These are phyloP conservation scores for Drosophila novamexicana DNA, from an alignment of 1,140 invertebrate genomes.

Conservation along the genomic window DNA sequence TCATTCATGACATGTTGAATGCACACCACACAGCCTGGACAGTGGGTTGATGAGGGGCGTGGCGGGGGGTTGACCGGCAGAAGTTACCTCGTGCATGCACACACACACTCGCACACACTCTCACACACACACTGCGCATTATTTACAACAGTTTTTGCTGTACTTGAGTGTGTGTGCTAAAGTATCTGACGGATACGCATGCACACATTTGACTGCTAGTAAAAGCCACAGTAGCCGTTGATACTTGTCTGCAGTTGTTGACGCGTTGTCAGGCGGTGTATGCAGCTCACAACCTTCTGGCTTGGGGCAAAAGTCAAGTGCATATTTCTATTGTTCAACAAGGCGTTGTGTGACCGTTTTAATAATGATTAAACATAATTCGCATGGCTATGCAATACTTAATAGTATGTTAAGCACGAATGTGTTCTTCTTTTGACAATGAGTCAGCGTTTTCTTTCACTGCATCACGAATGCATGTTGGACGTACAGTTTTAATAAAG, in stretches of 20 bases:
- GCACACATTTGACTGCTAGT: conserved; percentile 34
- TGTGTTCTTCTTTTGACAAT: too few species aligned
- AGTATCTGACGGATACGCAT: conserved; percentile 78
- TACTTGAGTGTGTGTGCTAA: conserved; percentile 57
- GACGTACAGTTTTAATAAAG: too few species aligned
- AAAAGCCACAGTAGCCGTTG: conserved; percentile 34
- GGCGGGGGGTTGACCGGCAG: neutral
- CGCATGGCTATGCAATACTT: too few species aligned
- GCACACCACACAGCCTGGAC: conserved; percentile 50
- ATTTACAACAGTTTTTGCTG: conserved; percentile 74
- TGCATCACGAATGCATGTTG: too few species aligned
- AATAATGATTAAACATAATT: neutral
- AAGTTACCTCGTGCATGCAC: conserved; percentile 40
- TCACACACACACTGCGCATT: conserved; percentile 48
- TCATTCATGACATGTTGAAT: conserved; percentile 83
- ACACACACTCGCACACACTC: neutral
- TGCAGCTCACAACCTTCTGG: conserved; percentile 32
- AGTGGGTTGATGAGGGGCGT: conserved; percentile 5
- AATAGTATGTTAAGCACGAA: too few species aligned
- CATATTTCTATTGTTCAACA: conserved; percentile 5
- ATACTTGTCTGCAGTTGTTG: conserved; percentile 7
- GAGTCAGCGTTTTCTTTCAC: too few species aligned
- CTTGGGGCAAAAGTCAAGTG: conserved; percentile 38
- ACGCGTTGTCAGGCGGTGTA: conserved; percentile 21
- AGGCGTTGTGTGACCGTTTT: neutral